Base-by-base conservation (phyloP, 1,140 invertebrate species). In the Goniozus legneri region DNA sequence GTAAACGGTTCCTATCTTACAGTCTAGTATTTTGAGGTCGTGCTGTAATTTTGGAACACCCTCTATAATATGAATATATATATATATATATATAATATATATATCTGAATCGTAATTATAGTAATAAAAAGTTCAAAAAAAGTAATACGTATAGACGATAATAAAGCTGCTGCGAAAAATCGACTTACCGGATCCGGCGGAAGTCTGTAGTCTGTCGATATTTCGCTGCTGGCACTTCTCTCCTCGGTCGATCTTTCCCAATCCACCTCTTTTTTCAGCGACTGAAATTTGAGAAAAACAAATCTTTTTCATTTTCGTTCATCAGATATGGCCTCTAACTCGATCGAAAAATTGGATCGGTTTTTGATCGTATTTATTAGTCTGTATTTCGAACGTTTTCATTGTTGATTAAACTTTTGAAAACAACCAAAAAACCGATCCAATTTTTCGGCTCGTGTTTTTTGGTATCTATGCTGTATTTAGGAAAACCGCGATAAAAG, bases 231-330 rank as follows among this genome's bases (percentile, higher is more conserved):
- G 58, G 79, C 79, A 67, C 82, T 84, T 64, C 86, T 86, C 47
- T 89, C 88, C 60, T 90, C 87, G 55, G 81, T 80, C 56, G 79
- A 79, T 61, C 82, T 79, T 70, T 87, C 84, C 85, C 88, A 91
- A 65, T 91, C 88, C 56, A 88, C 83, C 81, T 92, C 89, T 78
- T 92, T 92, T 70, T 91, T 92, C 60, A 92, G 74, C 32, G 88
- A 90, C 89, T 92, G 80, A 33, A 73, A 49, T 48, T 47, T n/a
- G n/a, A n/a, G 31, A 27, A 41, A 43, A 14, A 48, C 22, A 22
- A 42, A 16, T 34, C 30, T 35, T 31, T 39, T 34, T 49, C 34
- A 20, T 31, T 36, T 19, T 14, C 14, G 15, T 37, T n/a, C 8
- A 14, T 20, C 36, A 12, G n/a, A 14, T 10, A 4, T 4, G 12